A percentile compares a stretch with the other conserved stretches of the same genome.
Evolutionary conservation across 1,140 invertebrate species (phyloP).

Genomic region (Drosophila elegans): DNA sequence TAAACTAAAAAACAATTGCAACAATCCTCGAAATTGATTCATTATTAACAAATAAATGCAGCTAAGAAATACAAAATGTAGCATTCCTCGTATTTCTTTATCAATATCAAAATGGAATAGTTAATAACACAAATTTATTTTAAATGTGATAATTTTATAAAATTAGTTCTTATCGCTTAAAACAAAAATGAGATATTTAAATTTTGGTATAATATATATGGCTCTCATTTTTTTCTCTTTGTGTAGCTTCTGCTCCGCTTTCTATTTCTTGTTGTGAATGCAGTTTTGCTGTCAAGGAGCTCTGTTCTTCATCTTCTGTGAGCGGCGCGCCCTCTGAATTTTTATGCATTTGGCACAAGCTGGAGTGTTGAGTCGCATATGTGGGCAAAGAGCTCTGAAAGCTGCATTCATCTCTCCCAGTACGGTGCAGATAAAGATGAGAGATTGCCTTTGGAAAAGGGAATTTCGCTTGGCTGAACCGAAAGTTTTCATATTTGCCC

Average conservation of each 20-base stretch:
- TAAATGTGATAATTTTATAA: no score
- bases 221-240: background rate
- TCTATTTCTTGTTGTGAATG: slow-evolving; percentile 36
- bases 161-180: no score
- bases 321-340: slow-evolving; percentile 47
- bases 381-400: slow-evolving; percentile 42
- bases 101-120: no score
- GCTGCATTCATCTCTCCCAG: slow-evolving; percentile 44
- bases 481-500: slow-evolving; percentile 71
- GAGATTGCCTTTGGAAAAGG: slow-evolving; percentile 62
- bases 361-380: slow-evolving; percentile 71
- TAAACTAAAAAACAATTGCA: no score
- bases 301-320: slow-evolving; percentile 41
- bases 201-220: no score
- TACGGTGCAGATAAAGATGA: slow-evolving; percentile 35
- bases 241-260: slow-evolving; percentile 43
- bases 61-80: no score
- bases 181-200: no score
- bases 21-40: no score
- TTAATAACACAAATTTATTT: no score
- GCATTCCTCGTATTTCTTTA: no score
- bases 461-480: slow-evolving; percentile 62
- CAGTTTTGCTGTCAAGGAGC: slow-evolving; percentile 69
- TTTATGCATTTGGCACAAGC: slow-evolving; percentile 75
- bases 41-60: no score